phyloP scores from a whole-genome alignment of 2,797 vertebrate genomes.

The Meda fulgida region DNA sequence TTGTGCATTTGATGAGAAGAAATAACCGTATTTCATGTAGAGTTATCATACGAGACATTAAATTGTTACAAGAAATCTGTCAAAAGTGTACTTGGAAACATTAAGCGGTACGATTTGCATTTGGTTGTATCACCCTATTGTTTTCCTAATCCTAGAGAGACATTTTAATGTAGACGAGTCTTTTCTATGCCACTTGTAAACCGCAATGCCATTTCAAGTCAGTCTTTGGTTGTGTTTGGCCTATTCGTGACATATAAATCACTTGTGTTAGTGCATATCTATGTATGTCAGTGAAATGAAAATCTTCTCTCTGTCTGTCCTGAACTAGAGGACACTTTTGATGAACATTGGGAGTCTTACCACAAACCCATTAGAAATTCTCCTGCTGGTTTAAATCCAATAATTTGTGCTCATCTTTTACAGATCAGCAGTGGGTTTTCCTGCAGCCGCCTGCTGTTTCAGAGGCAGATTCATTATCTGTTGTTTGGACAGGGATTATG shows the following conservation, averaged over 20 bases:
- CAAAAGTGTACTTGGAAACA: slow-evolving; percentile 16
- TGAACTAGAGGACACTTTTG: slow-evolving; percentile 69
- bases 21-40: slow-evolving; percentile 11
- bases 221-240: background rate
- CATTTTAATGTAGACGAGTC: background rate
- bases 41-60: slow-evolving; percentile 7
- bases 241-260: slow-evolving; percentile 17
- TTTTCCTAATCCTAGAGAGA: background rate
- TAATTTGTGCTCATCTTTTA: slow-evolving; percentile 75
- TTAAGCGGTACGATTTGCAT: background rate
- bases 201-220: background rate
- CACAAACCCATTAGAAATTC: slow-evolving; percentile 77
- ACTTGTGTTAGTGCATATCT: slow-evolving; percentile 10
- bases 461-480: slow-evolving; percentile 81
- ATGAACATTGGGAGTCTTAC: slow-evolving; percentile 72
- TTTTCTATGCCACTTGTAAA: slow-evolving; percentile 17
- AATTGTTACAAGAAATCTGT: slow-evolving; percentile 13
- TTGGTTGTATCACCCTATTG: slow-evolving; percentile 3
- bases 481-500: slow-evolving; percentile 83
- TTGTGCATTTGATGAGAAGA: slow-evolving; percentile 19
- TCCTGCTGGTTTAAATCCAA: slow-evolving; percentile 81
- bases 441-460: slow-evolving; percentile 62
- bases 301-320: slow-evolving; percentile 30
- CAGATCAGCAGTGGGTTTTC: slow-evolving; percentile 65
- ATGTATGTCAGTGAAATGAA: slow-evolving; percentile 33